Percentiles rank a stretch among this genome's conserved stretches.
Evolutionary conservation across 2,888 invertebrate genomes (phyloP).

Genomic region (Xestia c-nigrum): DNA sequence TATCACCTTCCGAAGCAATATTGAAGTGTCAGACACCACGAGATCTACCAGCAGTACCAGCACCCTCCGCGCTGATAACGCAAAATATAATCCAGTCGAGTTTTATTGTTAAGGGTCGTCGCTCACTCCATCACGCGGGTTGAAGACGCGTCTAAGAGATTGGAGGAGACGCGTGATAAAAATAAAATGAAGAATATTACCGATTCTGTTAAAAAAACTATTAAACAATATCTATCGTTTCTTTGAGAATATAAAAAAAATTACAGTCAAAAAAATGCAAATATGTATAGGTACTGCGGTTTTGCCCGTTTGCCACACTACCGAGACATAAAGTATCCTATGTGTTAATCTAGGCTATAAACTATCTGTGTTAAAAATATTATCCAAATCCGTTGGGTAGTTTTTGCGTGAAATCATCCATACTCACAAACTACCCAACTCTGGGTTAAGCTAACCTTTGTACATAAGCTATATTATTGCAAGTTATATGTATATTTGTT

Average conservation of each 20-base stretch:
- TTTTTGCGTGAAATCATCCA: no score
- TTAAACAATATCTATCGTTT: background rate
- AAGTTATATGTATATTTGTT: no score
- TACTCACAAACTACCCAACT: no score
- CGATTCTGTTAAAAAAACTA: background rate
- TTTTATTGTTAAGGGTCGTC: slow-evolving; percentile 22
- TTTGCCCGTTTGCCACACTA: no score
- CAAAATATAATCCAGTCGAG: slow-evolving; percentile 42
- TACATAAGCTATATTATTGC: no score
- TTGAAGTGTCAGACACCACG: slow-evolving; percentile 42
- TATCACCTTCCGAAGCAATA: slow-evolving; percentile 1
- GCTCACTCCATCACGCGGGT: slow-evolving; percentile 15
- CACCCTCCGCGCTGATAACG: slow-evolving; percentile 42
- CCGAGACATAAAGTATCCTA: no score
- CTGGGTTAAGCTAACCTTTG: no score
- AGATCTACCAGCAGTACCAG: background rate
- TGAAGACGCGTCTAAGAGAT: background rate
- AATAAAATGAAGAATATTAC: background rate
- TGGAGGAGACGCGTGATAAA: background rate
- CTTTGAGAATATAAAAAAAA: background rate
- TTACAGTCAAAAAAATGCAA: no score
- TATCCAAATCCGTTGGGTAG: no score
- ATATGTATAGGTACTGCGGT: no score
- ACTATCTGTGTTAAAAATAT: no score
- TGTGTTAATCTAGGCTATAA: no score